phyloP scores from a whole-genome alignment of 2,113 vertebrate species.

The Xenopus borealis region DNA sequence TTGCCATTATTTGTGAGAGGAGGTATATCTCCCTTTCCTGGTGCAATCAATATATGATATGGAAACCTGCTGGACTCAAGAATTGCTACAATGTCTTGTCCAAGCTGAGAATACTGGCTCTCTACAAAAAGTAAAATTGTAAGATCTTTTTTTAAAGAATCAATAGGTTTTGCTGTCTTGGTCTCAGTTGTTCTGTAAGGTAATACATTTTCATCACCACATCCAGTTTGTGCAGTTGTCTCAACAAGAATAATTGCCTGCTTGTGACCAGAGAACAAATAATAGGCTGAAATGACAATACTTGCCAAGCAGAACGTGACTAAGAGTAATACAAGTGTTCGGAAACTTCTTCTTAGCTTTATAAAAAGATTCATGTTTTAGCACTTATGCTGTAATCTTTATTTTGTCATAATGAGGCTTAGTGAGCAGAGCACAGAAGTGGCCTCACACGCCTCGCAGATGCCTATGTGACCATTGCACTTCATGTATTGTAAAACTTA shows the following conservation, averaged over 20 bases:
- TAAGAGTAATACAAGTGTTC: constrained; percentile 82
- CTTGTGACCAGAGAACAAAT: constrained; percentile 85
- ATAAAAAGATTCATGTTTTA: constrained; percentile 82
- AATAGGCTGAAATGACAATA: constrained; percentile 88
- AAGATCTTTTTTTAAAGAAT: constrained; percentile 79
- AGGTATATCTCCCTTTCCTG: constrained; percentile 90
- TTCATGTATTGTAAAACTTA: constrained; percentile 60
- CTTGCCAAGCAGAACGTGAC: constrained; percentile 87
- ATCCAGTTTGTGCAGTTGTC: constrained; percentile 71
- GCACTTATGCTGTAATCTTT: constrained; percentile 3
- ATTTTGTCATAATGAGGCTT: constrained; percentile 54
- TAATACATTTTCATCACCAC: constrained; percentile 72
- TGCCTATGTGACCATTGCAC: constrained; percentile 97
- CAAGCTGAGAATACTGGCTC: constrained; percentile 94
- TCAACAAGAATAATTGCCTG: constrained; percentile 81
- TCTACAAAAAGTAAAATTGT: constrained; percentile 89
- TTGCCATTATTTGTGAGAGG: constrained; percentile 84
- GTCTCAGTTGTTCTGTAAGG: constrained; percentile 75
- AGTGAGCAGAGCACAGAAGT: constrained; percentile 44
- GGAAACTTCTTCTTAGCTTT: constrained; percentile 86
- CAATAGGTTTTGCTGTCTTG: constrained; percentile 77
- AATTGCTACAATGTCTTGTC: constrained; percentile 91
- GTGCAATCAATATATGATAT: constrained; percentile 90
- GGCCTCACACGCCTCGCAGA: constrained; percentile 49
- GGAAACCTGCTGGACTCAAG: constrained; percentile 89